These are phyloP conservation scores for Exaiptasia diaphana DNA, from an alignment of 64 coral and sea anemone genomes.

Conservation along the genomic window DNA sequence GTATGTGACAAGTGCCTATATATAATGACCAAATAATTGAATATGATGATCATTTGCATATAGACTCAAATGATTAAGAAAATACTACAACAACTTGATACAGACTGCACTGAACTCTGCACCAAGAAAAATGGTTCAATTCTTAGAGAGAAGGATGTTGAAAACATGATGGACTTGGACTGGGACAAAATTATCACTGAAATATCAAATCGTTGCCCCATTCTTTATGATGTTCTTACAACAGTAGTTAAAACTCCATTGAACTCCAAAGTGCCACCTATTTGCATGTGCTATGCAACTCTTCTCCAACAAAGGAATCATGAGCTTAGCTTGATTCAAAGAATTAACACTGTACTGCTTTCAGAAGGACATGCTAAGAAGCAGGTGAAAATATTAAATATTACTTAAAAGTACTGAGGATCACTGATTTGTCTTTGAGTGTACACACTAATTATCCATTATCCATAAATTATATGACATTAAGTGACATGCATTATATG, in stretches of 20 bases:
- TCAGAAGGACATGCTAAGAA: constrained; percentile 66
- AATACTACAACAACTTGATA: constrained; percentile 25
- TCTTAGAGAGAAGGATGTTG: constrained; percentile 23
- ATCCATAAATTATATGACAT: not conserved
- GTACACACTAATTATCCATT: not conserved
- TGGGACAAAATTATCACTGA: constrained; percentile 5
- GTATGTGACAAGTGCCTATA: no score
- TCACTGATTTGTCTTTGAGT: not conserved
- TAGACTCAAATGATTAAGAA: not conserved
- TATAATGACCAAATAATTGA: no score
- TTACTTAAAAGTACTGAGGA: no score
- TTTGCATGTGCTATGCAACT: constrained; percentile 42
- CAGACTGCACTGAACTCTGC: constrained; percentile 25
- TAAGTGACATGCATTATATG: no score
- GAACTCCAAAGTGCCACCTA: not conserved
- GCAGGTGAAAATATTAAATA: constrained; percentile 54
- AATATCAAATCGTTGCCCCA: constrained; percentile 23
- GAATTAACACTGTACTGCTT: constrained; percentile 60
- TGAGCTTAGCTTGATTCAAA: constrained; percentile 62
- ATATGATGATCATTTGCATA: no score
- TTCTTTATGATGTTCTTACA: constrained; percentile 19
- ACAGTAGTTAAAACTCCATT: not conserved
- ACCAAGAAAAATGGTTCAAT: constrained; percentile 29
- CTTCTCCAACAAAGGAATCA: constrained; percentile 56
- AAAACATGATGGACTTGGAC: constrained; percentile 17